Base-by-base conservation (phyloP, 2,888 invertebrate species). In the Tineola bisselliella region DNA sequence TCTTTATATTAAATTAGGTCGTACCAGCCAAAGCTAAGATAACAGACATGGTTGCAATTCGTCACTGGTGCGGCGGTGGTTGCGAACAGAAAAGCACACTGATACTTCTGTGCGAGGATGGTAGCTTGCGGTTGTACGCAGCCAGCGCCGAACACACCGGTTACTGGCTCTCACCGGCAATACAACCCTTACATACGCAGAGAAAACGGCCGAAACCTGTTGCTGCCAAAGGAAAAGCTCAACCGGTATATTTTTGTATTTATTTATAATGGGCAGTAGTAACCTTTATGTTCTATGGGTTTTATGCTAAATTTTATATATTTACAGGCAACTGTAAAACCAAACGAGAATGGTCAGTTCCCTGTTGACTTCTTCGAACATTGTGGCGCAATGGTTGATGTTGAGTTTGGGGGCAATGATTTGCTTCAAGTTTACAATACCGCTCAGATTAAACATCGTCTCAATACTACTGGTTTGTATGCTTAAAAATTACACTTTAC, bases 311-410 rank as follows among this genome's bases (percentile, higher is more conserved):
- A 31, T 31, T 8, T 31, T 10, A 31, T 58, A 59, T 63, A 10
- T 48, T 48, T 48, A 8, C 25, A 12, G 18, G 15, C 30, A 48
- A 17, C 48, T n/a, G 15, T 17, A 25, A 17, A 48, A 17, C n/a
- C 48, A n/a, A 43, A 13, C 3, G 54, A 54, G 10, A 54, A 25
- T 12, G 54, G 54, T 12, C 54, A 91, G 44, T 97, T 98, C 79
- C 96, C 98, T 0, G 93, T 97, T 43, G 99, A 99, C 76, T 98
- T 98, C 89, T 99, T 99, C 79, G 98, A 99, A 76, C 95, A 97
- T 73, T 97, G 97, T 75, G 93, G 94, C 61, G 90, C 92, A 10
- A 92, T 98, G 90, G 94, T 93, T 65, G 98, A 98, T 70, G 92
- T 98, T 0, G 98, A 98, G 77, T 96, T 94, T 72, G 97, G 97